These are phyloP conservation scores for Tor tambroides DNA, from an alignment of 2,113 vertebrate genomes.

Conservation along the genomic window DNA sequence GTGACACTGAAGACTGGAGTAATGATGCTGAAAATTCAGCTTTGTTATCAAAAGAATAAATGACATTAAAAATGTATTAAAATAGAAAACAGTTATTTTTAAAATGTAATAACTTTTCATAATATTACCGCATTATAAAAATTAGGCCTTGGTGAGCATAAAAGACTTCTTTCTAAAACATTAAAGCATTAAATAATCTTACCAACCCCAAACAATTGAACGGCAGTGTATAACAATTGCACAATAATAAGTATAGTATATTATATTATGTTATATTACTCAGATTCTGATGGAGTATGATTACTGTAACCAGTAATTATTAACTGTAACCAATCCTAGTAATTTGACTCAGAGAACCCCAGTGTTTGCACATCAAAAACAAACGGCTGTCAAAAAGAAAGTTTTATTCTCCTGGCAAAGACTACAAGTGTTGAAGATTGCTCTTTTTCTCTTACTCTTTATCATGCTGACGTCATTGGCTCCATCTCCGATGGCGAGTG, in stretches of 20 bases:
- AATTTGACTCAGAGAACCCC: background rate
- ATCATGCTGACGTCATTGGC: conserved; percentile 98
- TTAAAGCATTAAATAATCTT: background rate
- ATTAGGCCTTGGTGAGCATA: no score
- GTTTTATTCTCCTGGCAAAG: background rate
- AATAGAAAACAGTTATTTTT: background rate
- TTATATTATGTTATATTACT: background rate
- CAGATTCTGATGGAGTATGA: background rate
- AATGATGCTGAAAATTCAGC: background rate
- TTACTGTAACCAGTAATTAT: background rate
- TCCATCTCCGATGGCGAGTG: conserved; percentile 90
- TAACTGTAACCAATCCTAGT: background rate
- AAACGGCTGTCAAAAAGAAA: background rate
- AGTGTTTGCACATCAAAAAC: background rate
- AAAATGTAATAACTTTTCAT: background rate
- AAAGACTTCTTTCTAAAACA: background rate
- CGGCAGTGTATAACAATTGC: background rate
- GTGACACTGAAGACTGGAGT: background rate
- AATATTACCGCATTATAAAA: background rate
- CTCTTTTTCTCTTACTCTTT: conserved; percentile 82
- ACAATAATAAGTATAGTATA: background rate
- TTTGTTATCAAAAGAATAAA: background rate
- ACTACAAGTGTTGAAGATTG: background rate
- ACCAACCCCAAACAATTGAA: background rate
- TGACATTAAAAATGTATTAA: background rate